Conservation (phyloP, 2,888 invertebrate species). For the Thera britannica region DNA sequence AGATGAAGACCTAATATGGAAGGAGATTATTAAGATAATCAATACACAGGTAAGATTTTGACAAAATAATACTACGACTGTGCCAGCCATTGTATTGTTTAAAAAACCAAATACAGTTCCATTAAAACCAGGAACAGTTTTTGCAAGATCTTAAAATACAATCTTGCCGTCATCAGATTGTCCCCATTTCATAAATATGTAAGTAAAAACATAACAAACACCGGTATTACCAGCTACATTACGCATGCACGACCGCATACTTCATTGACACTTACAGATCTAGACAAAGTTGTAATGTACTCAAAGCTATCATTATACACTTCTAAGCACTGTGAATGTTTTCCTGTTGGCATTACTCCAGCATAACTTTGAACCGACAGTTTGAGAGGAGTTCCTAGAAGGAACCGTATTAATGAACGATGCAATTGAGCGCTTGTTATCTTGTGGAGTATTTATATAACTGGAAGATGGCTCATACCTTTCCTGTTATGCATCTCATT, state of each 20-base stretch:
- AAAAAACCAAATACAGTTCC: too few species aligned
- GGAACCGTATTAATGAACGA: slow-evolving; percentile 26
- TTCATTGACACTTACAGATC: slow-evolving; percentile 31
- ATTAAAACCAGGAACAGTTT: too few species aligned
- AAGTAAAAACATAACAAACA: slow-evolving; percentile 24
- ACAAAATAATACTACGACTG: too few species aligned
- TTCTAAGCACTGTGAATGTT: slow-evolving; percentile 38
- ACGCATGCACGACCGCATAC: slow-evolving; percentile 31
- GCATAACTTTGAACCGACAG: slow-evolving; percentile 37
- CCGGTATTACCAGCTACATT: slow-evolving; percentile 31
- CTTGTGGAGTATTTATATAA: slow-evolving; percentile 15
- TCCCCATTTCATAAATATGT: slow-evolving; percentile 26
- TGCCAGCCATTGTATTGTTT: not conserved
- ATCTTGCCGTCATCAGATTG: slow-evolving; percentile 15
- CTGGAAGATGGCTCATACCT: not conserved
- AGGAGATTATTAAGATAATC: not conserved
- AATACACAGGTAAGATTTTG: too few species aligned
- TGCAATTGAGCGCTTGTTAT: slow-evolving; percentile 29
- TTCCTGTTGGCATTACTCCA: slow-evolving; percentile 52
- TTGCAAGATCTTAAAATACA: not conserved
- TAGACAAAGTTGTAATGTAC: slow-evolving; percentile 31
- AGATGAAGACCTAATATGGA: not conserved
- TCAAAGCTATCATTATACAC: slow-evolving; percentile 36
- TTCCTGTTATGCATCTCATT: not conserved
- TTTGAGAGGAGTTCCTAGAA: slow-evolving; percentile 45